Base-by-base conservation (phyloP, 2,888 invertebrate species). In the Pollenia angustigena region DNA sequence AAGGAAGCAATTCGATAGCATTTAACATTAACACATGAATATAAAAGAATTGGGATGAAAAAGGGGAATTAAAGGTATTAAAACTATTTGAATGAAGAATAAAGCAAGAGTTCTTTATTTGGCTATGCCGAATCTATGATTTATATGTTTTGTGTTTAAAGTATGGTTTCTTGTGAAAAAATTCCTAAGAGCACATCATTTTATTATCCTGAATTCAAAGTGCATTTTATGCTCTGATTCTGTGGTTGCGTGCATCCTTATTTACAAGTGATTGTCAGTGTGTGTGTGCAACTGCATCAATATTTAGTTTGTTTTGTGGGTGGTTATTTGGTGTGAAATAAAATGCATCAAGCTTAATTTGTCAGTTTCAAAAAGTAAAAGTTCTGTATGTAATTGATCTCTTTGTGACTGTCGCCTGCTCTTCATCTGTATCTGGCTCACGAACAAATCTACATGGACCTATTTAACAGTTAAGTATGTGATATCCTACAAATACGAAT, bases 311-410 rank as follows among this genome's bases (percentile, higher is more conserved):
- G 18, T 64, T 16, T 44, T 62, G 44, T 54, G 52, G 54, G 52
- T 42, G 76, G 42, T 6, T 23, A 0, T 64, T 44, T 56, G 66
- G 3, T 64, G 11, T 48, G 40, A 60, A 64, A 14, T 42, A 46
- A 64, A 71, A 50, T 81, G 44, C 64, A 71, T 71, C 56, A 58
- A 64, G 50, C 50, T 71, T 81, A 85, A 81, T 85, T 81, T 76
- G 62, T 71, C 80, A 76, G 74, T 40, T 50, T 23, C 66, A 56
- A 32, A 32, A 64, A 64, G 64, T 50, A 54, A 54, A 71, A 52
- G 18, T 44, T 58, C 0, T 54, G 9, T 23, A 62, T 18, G n/a
- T 16, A 16, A 42, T 79, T 60, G 40, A 68, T 68, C 58, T 50
- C 40, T 48, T 54, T 18, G 14, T 64, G 46, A 42, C 32, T 46